Percentiles rank a stretch among this genome's conserved stretches.
Evolutionary conservation across 2,888 invertebrate genomes (phyloP).

Genomic region (Thumatha senex): DNA sequence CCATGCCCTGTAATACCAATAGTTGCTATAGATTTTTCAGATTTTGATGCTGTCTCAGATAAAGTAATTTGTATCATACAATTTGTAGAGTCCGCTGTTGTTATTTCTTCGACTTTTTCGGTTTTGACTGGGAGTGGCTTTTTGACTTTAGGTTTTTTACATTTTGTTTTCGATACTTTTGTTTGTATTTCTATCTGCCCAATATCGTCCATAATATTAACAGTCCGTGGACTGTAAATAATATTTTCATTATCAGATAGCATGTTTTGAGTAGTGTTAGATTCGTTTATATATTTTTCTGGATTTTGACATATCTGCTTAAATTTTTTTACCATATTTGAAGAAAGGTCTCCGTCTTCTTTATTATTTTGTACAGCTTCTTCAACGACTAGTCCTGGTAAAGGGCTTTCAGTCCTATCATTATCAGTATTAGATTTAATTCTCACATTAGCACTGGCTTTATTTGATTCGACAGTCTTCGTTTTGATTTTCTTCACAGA

Average conservation of each 20-base stretch:
- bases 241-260: slow-evolving; percentile 48
- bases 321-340: slow-evolving; percentile 51
- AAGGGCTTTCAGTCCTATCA: slow-evolving; percentile 57
- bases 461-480: slow-evolving; percentile 21
- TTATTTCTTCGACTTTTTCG: slow-evolving; percentile 4
- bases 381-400: slow-evolving; percentile 66
- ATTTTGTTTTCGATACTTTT: slow-evolving; percentile 2
- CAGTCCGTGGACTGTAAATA: slow-evolving; percentile 33
- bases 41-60: slow-evolving; percentile 23
- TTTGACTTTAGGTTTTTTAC: slow-evolving; percentile 5
- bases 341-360: slow-evolving; percentile 46
- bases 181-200: slow-evolving; percentile 18
- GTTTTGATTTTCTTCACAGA: slow-evolving; percentile 22
- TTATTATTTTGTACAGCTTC: slow-evolving; percentile 20
- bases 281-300: slow-evolving; percentile 38
- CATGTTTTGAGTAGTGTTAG: slow-evolving; percentile 56
- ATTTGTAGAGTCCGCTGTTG: neutral
- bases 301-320: slow-evolving; percentile 49
- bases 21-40: slow-evolving; percentile 54
- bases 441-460: slow-evolving; percentile 17
- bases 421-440: slow-evolving; percentile 33
- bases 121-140: slow-evolving; percentile 4
- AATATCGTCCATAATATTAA: slow-evolving; percentile 37
- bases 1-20: slow-evolving; percentile 65
- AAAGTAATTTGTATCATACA: neutral